These are phyloP conservation scores for Acestrorhynchus altus DNA, from an alignment of 2,797 vertebrate genomes.

Conservation along the genomic window DNA sequence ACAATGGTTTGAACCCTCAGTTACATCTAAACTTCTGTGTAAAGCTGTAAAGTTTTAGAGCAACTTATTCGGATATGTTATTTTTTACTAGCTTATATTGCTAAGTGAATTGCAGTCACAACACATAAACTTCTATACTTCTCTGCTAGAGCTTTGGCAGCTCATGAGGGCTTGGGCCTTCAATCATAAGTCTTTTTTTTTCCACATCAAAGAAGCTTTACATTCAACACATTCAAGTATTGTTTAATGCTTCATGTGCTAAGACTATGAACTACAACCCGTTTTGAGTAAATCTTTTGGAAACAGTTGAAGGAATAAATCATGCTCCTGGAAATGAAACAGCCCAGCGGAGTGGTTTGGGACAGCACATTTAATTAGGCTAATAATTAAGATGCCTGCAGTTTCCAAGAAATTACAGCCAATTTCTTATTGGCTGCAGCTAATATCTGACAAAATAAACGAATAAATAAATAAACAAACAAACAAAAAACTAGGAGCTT, in stretches of 20 bases:
- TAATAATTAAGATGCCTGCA: conserved; percentile 38
- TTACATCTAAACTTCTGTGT: no score
- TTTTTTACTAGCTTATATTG: no score
- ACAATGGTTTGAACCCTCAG: no score
- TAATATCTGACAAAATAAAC: neutral
- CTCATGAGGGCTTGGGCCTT: neutral
- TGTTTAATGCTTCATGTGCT: neutral
- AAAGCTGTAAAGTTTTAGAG: no score
- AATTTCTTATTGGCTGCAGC: conserved; percentile 14
- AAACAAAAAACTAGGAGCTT: neutral
- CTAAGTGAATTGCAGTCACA: no score
- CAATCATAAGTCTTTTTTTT: conserved; percentile 2
- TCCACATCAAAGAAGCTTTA: conserved; percentile 25
- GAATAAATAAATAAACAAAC: neutral
- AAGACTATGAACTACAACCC: conserved; percentile 11
- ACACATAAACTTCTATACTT: neutral
- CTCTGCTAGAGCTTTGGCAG: conserved; percentile 1
- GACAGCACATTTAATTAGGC: conserved; percentile 47
- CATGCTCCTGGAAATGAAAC: conserved; percentile 10
- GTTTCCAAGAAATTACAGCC: conserved; percentile 29
- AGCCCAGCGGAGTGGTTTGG: conserved; percentile 26
- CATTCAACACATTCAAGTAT: neutral
- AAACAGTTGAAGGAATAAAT: conserved; percentile 47
- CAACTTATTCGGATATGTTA: no score
- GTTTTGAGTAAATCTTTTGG: conserved; percentile 24